Evolutionary conservation across 2,113 vertebrate genomes (phyloP), one percentile per base, ranked within the genome.

Genomic region (Gobiocypris rarus): DNA sequence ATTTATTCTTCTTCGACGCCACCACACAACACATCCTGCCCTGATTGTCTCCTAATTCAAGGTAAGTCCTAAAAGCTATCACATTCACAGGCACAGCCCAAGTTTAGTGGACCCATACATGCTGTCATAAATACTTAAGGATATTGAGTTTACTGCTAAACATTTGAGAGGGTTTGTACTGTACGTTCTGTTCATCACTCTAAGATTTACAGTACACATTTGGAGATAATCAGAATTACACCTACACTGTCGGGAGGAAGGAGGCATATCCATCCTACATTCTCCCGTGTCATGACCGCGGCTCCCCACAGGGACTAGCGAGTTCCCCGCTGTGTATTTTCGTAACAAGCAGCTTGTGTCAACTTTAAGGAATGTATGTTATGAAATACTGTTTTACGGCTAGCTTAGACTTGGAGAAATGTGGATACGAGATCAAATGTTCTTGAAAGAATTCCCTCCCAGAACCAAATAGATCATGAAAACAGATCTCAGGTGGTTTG

Each of bases 1-100:
- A 63, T 76, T 77, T 88, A 87, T 91, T 89, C 59, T 86, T 82
- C 87, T 86, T 82, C 71, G 67, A 43, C 83, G 63, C 63, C 67
- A 48, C 75, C 76, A 75, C 82, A 81, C 82, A 56, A 83, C 56
- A 88, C 87, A 74, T 75, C 81, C 63, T 86, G 52, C 52, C 34
- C 80, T 83, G 80, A 81, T 84, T 88, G 87, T 82, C 61, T n/a
- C 89, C 87, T 86, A n/a, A 69, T 31, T 80, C 85, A 90, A 91
- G 94, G 93, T 95, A 93, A 82, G 61, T 81, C 56, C 17, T 63
- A 38, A n/a, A 59, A 81, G 24, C 9, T 24, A 59, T 48, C 41
- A 61, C 41, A 31, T 65, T 65, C 2, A 80, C 61, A 22, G n/a
- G 50, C 2, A 80, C 61, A 22, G n/a, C n/a, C 38, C 11, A 50